phyloP scores from a whole-genome alignment of 1,140 invertebrate species.

The Aphidius gifuensis region DNA sequence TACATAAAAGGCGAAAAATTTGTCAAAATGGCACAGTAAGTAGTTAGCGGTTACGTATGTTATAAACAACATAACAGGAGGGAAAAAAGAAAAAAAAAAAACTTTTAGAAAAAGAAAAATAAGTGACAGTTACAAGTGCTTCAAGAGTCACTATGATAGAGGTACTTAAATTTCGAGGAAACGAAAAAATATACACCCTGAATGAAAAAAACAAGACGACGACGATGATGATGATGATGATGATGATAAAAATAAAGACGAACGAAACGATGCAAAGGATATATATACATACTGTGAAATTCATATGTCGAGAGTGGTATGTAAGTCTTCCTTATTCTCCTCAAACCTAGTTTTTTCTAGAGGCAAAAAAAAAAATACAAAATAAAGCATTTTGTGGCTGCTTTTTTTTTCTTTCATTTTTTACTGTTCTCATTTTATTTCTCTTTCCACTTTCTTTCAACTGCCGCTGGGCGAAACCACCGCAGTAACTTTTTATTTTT shows the following conservation, averaged over 20 bases:
- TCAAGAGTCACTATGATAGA: neutral
- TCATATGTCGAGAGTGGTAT: constrained; percentile 19
- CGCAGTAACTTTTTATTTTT: neutral
- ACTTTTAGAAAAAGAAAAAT: neutral
- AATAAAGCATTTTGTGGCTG: neutral
- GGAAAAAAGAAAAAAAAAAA: constrained; percentile 12
- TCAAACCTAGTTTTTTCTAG: constrained; percentile 1
- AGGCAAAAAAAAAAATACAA: neutral
- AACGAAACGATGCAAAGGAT: constrained; percentile 9
- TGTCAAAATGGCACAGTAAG: constrained; percentile 10
- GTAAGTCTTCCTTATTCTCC: constrained; percentile 18
- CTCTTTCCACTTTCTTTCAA: constrained; percentile 10
- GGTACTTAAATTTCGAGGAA: neutral
- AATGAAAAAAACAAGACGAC: constrained; percentile 3
- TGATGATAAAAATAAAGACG: neutral
- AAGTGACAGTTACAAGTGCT: constrained; percentile 17
- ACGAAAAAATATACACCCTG: neutral
- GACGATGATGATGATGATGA: neutral
- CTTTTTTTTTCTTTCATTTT: neutral
- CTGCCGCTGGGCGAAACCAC: neutral
- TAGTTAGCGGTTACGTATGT: neutral
- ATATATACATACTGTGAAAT: constrained; percentile 20
- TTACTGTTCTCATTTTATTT: constrained; percentile 3
- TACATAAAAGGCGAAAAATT: constrained; percentile 9
- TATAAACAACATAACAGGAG: neutral